Evolutionary conservation across 1,140 invertebrate species (phyloP).

Genomic region (Saxidomus purpurata): DNA sequence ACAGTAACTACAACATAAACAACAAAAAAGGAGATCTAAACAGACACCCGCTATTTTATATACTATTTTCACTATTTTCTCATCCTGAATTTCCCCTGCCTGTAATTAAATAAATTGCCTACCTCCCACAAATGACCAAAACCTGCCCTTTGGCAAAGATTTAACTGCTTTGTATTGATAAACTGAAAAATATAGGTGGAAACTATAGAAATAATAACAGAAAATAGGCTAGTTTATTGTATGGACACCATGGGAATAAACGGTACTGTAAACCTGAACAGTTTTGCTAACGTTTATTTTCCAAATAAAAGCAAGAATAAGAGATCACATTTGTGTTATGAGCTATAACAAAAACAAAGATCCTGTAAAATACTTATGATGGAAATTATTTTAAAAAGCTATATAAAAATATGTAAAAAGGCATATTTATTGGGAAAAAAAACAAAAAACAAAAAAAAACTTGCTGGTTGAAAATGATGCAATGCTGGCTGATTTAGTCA

Average conservation of each 20-base stretch:
- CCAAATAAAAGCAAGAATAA: not conserved
- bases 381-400: too few relatives aligned
- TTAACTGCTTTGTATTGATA: conserved; percentile 7
- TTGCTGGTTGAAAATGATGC: not conserved
- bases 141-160: not conserved
- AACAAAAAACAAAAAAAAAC: not conserved
- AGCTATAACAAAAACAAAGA: too few relatives aligned
- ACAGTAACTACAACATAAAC: not conserved
- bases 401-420: too few relatives aligned
- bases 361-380: too few relatives aligned
- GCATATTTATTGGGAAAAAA: not conserved
- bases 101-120: conserved; percentile 19
- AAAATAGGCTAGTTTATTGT: not conserved
- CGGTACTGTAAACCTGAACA: not conserved
- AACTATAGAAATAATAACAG: conserved; percentile 25
- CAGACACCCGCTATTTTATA: not conserved
- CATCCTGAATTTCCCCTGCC: not conserved
- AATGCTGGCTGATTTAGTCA: not conserved
- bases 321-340: too few relatives aligned
- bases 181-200: not conserved
- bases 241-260: not conserved
- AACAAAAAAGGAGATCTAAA: not conserved
- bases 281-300: not conserved
- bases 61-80: not conserved
- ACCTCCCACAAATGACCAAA: conserved; percentile 12